Base-by-base conservation (phyloP, 2,113 vertebrate genomes). In the Caranx melampygus region DNA sequence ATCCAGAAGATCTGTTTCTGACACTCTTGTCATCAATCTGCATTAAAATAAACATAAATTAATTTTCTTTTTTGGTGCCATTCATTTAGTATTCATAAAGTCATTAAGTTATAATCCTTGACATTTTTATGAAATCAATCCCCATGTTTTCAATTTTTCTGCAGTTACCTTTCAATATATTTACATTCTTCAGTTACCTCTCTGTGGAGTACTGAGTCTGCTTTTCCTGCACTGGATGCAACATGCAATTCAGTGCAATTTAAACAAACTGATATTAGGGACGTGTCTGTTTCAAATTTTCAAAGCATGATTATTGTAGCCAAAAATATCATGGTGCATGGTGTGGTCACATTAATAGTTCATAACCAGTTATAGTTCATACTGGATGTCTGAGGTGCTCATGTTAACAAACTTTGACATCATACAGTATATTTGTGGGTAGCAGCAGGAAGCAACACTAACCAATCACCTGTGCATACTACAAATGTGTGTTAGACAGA, bases 401-500 rank as follows among this genome's bases (percentile, higher is more conserved):
- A 21, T 6, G 37, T 35, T 18, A 33, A 67, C 26, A 60, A 61
- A 62, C 31, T 69, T 58, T 60, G 14, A 71, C 16, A 42, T 26
- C 4, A 52, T n/a, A 60, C 34, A 45, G 49, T 49, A 40, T 47
- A 65, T 60, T 37, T 64, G 60, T 66, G 72, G 10, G 63, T 15
- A 26, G 13, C 14, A 68, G 21, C 5, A 3, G 45, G 37, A 21
- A 12, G 13, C n/a, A 40, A 67, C 61, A 66, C 75, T 10, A 75
- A 57, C 44, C 31, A 49, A 40, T 71, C 42, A 31, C 37, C 45
- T 20, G 59, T 52, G 62, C 7, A 63, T 45, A 18, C 49, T 61
- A 67, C 63, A 58, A 74, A 73, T 87, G 84, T 90, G 85, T 85
- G 80, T 87, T 64, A 26, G 73, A 84, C 78, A 88, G 82, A 87